Conservation (phyloP, 2,797 vertebrate genomes). For the Rousettus madagascariensis region DNA sequence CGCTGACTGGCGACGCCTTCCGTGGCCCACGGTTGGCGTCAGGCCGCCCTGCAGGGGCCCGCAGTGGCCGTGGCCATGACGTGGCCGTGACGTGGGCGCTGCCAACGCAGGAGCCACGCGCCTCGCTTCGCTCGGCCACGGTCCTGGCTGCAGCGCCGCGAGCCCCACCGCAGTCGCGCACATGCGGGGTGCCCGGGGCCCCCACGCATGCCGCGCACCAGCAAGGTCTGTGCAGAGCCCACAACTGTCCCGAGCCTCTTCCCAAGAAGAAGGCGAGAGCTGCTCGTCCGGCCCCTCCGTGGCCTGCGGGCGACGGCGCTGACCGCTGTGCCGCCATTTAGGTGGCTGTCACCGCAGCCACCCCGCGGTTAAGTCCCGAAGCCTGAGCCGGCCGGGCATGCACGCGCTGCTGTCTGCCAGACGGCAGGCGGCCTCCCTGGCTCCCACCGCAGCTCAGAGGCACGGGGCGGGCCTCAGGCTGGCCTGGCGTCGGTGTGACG, state of each 20-base stretch:
- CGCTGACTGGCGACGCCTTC: too few species aligned
- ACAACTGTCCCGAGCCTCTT: background rate
- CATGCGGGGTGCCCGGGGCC: fast-evolving
- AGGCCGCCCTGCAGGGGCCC: too few species aligned
- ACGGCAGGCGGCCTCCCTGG: too few species aligned
- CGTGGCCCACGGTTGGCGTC: too few species aligned
- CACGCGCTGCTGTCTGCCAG: too few species aligned
- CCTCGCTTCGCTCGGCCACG: slow-evolving; percentile 63
- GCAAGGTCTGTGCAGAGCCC: too few species aligned
- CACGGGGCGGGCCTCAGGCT: too few species aligned
- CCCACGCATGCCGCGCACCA: background rate
- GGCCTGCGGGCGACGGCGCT: fast-evolving
- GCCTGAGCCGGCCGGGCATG: slow-evolving; percentile 9
- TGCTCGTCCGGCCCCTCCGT: fast-evolving
- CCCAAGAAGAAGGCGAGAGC: fast-evolving
- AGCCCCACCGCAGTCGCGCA: slow-evolving; percentile 58
- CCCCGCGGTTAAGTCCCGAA: slow-evolving; percentile 35
- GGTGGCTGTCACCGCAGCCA: slow-evolving; percentile 23
- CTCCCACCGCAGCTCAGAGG: too few species aligned
- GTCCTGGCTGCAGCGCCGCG: slow-evolving; percentile 75
- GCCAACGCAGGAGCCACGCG: too few species aligned
- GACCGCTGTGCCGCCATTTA: fast-evolving
- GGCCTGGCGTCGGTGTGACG: too few species aligned
- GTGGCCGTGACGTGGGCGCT: too few species aligned
- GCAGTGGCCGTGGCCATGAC: too few species aligned